phyloP scores from a whole-genome alignment of 2,113 vertebrate genomes.

The Climacteris rufus region DNA sequence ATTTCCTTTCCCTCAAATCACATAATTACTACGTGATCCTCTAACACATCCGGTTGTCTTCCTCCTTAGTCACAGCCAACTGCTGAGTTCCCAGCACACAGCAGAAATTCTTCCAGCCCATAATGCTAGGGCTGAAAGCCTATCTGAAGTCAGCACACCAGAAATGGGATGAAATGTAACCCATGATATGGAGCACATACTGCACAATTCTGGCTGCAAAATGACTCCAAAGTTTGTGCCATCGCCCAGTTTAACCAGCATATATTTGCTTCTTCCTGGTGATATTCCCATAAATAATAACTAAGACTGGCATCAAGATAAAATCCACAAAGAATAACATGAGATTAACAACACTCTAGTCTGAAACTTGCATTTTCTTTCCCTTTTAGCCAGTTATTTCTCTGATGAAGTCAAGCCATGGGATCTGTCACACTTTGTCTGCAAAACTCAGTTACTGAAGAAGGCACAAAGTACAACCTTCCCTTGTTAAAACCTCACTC shows the following conservation, averaged over 20 bases:
- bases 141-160: background rate
- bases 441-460: background rate
- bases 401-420: background rate
- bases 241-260: background rate
- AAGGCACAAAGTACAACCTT: background rate
- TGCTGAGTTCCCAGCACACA: background rate
- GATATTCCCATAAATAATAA: background rate
- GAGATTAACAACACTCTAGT: background rate
- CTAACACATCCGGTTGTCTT: background rate
- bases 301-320: background rate
- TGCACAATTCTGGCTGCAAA: background rate
- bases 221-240: background rate
- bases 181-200: background rate
- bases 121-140: background rate
- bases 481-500: background rate
- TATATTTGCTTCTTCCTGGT: background rate
- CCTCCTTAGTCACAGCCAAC: background rate
- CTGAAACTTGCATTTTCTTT: background rate
- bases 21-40: background rate
- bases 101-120: background rate
- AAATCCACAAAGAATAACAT: background rate
- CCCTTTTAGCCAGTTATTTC: background rate
- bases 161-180: background rate
- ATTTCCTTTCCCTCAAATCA: conserved; percentile 28
- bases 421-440: background rate